These are phyloP conservation scores for Parnassius orleans DNA, from an alignment of 2,888 invertebrate species.

Conservation along the genomic window DNA sequence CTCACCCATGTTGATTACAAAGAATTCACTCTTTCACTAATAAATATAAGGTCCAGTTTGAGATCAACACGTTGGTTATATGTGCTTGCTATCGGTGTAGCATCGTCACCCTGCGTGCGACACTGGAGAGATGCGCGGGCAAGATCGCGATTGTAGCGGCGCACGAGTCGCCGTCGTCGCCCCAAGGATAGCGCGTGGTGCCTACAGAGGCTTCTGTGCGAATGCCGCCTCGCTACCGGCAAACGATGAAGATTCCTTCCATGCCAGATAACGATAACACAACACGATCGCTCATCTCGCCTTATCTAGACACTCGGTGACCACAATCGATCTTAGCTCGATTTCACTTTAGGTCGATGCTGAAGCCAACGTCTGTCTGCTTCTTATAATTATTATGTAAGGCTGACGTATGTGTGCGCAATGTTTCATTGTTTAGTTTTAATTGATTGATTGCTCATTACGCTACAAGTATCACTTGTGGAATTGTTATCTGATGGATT, in stretches of 20 bases:
- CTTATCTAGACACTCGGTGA: slow-evolving; percentile 61
- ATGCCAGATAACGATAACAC: slow-evolving; percentile 74
- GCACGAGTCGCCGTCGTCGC: slow-evolving; percentile 40
- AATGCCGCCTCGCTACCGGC: slow-evolving; percentile 63
- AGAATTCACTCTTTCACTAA: slow-evolving; percentile 66
- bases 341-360: slow-evolving; percentile 42
- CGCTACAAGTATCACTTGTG: neutral
- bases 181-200: slow-evolving; percentile 72
- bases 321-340: slow-evolving; percentile 57
- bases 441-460: slow-evolving; percentile 24
- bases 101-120: slow-evolving; percentile 65
- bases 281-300: slow-evolving; percentile 68
- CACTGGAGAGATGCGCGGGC: slow-evolving; percentile 49
- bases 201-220: slow-evolving; percentile 75
- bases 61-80: slow-evolving; percentile 64
- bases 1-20: slow-evolving; percentile 64
- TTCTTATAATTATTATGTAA: slow-evolving; percentile 38
- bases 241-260: slow-evolving; percentile 67
- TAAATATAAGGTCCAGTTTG: slow-evolving; percentile 53
- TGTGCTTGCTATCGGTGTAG: slow-evolving; percentile 56
- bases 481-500: slow-evolving; percentile 13
- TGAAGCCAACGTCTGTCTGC: slow-evolving; percentile 31
- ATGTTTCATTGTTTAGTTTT: slow-evolving; percentile 19
- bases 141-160: slow-evolving; percentile 31
- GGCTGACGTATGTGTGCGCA: slow-evolving; percentile 16